phyloP scores from a whole-genome alignment of 2,797 vertebrate species.

The Mus caroli region DNA sequence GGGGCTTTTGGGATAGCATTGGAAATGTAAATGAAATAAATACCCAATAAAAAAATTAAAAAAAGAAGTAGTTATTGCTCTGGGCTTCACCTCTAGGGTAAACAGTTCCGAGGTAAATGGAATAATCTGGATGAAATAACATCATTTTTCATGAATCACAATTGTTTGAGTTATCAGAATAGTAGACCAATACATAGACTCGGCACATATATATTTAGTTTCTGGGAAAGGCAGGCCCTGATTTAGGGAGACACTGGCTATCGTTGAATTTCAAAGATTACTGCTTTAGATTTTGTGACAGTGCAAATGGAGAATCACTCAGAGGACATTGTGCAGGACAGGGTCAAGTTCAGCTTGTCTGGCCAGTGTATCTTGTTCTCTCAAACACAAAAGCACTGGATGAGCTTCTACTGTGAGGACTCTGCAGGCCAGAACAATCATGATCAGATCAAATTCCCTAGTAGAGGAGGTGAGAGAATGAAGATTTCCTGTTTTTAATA shows the following conservation, averaged over 20 bases:
- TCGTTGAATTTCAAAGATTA: not conserved
- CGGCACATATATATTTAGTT: slow-evolving; percentile 28
- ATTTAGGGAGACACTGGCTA: not conserved
- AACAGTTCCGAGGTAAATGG: slow-evolving; percentile 46
- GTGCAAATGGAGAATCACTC: not conserved
- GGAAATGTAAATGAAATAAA: no score
- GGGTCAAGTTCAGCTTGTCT: slow-evolving; percentile 45
- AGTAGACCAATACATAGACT: not conserved
- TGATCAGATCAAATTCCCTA: not conserved
- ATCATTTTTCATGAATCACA: slow-evolving; percentile 15
- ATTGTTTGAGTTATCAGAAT: slow-evolving; percentile 37
- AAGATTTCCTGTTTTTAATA: not conserved
- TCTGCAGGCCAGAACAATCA: not conserved
- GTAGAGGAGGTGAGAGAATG: not conserved
- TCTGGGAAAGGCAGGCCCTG: slow-evolving; percentile 15
- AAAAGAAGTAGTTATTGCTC: slow-evolving; percentile 31
- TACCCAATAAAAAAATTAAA: no score
- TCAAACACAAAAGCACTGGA: not conserved
- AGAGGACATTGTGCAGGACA: not conserved
- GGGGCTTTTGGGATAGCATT: no score
- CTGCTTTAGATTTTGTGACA: not conserved
- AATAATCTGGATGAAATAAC: slow-evolving; percentile 63
- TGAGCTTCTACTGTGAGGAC: not conserved
- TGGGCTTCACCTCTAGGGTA: slow-evolving; percentile 37
- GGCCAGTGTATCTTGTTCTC: slow-evolving; percentile 12